Evolutionary conservation across 2,113 vertebrate genomes (phyloP), one percentile per base, ranked within the genome.

Genomic region (Ibidorhyncha struthersii): DNA sequence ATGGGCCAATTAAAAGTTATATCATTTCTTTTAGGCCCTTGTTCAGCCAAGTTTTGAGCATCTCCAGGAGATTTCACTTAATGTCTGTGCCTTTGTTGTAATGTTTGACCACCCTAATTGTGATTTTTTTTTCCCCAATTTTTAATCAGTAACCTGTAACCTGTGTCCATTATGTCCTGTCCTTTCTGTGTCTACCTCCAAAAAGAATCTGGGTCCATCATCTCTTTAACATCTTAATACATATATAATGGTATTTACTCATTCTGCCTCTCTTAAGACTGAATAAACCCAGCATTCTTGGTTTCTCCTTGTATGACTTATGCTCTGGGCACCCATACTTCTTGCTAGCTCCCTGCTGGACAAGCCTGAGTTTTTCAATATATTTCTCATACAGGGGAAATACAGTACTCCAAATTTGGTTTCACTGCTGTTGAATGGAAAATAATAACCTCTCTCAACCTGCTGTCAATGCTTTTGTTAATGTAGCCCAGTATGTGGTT

Each of bases 391-490:
- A 41, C 4, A 34, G 22, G 7, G 8, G 5, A 63, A 13, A 19
- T 43, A 21, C 1, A 17, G 18, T 18, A 26, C 20, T 52, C 26
- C 12, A 47, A 25, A 22, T 34, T 8, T 63, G 10, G 6, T 69
- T 84, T 92, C 47, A 45, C 14, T 29, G 5, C 1, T 7, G 9
- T 8, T 30, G 29, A 90, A 36, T 12, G 14, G 34, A 63, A 38
- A 22, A 9, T 3, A 40, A 49, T 26, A 67, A 86, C 29, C 9
- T 67, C 18, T 14, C 22, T 70, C 49, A 65, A 7, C 6, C 38
- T 79, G 12, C 14, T 27, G 8, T 12, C 1, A 2, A 10, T 12
- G 27, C 1, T 7, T 2, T 70, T 70, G 10, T 3, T 70, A 10
- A 21, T 9, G 10, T 12, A 8, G 5, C 20, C 34, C 40, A 34